These are phyloP conservation scores for Chionodraco myersi DNA, from an alignment of 2,113 vertebrate species.

Conservation along the genomic window DNA sequence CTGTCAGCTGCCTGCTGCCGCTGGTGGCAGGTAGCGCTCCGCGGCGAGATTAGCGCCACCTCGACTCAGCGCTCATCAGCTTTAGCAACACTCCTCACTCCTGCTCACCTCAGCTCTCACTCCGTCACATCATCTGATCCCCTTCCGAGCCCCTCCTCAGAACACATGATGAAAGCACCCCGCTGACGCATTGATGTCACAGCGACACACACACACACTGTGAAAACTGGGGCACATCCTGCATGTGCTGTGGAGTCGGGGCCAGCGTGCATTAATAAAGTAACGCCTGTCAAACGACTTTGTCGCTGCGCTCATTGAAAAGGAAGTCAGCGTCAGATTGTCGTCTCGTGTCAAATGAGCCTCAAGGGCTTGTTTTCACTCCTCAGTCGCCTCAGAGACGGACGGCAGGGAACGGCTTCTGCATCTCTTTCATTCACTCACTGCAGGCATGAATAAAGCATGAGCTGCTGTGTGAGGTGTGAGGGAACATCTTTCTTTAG, in stretches of 20 bases:
- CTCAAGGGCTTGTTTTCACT: conserved; percentile 24
- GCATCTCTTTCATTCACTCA: conserved; percentile 50
- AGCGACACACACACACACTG: conserved; percentile 13
- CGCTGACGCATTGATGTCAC: conserved; percentile 63
- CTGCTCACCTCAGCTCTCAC: conserved; percentile 49
- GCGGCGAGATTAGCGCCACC: conserved; percentile 84
- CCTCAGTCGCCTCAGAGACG: conserved; percentile 49
- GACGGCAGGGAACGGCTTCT: conserved; percentile 45
- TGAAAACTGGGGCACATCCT: conserved; percentile 61
- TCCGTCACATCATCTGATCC: conserved; percentile 17
- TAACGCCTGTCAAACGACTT: conserved; percentile 56
- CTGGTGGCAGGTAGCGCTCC: conserved; percentile 77
- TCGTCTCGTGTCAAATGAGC: conserved; percentile 47
- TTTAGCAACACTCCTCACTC: conserved; percentile 42
- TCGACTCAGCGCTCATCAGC: conserved; percentile 33
- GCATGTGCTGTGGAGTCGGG: conserved; percentile 36
- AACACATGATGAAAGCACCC: conserved; percentile 42
- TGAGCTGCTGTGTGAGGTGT: conserved; percentile 58
- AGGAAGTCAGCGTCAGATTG: conserved; percentile 25
- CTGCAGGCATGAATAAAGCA: conserved; percentile 65
- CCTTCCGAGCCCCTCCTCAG: conserved; percentile 10
- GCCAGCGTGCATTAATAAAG: conserved; percentile 55
- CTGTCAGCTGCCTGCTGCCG: conserved; percentile 78
- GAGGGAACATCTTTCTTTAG: conserved; percentile 59
- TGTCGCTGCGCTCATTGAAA: conserved; percentile 23